These are phyloP conservation scores for Hyperoplus immaculatus DNA, from an alignment of 2,797 vertebrate genomes.

Conservation along the genomic window DNA sequence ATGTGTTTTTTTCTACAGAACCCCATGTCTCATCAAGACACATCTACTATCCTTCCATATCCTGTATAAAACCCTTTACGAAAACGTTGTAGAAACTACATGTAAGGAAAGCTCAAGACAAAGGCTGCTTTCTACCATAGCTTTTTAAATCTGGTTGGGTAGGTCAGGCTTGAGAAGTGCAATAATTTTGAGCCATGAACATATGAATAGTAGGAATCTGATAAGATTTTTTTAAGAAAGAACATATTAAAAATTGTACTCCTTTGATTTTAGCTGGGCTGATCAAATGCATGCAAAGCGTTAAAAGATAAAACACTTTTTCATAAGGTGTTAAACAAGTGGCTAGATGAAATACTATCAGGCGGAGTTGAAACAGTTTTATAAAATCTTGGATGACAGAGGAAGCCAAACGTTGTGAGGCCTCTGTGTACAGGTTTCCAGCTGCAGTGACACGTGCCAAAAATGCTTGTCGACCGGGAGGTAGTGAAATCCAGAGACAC, in stretches of 20 bases:
- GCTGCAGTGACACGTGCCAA: constrained; percentile 52
- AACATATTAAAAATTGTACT: constrained; percentile 5
- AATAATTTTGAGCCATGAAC: not conserved
- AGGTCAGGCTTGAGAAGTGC: constrained; percentile 1
- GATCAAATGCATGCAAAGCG: constrained; percentile 60
- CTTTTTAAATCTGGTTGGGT: not conserved
- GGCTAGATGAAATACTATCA: constrained; percentile 22
- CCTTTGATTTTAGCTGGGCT: constrained; percentile 24
- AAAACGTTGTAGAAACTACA: constrained; percentile 29
- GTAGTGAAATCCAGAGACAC: constrained; percentile 67
- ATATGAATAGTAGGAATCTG: not conserved
- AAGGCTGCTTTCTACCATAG: not conserved
- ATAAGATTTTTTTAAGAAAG: not conserved
- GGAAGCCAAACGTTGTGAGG: constrained; percentile 45
- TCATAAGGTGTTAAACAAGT: constrained; percentile 21
- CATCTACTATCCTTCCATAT: constrained; percentile 24
- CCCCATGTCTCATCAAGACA: constrained; percentile 9
- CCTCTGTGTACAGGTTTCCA: constrained; percentile 40
- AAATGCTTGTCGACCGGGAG: constrained; percentile 57
- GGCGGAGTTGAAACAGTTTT: constrained; percentile 48
- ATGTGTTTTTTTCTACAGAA: constrained; percentile 15
- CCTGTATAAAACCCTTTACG: constrained; percentile 43
- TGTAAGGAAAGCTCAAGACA: not conserved
- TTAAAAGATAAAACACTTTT: constrained; percentile 32
- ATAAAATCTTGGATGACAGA: constrained; percentile 47